phyloP scores from a whole-genome alignment of 1,140 invertebrate species.

The Oncopeltus fasciatus region DNA sequence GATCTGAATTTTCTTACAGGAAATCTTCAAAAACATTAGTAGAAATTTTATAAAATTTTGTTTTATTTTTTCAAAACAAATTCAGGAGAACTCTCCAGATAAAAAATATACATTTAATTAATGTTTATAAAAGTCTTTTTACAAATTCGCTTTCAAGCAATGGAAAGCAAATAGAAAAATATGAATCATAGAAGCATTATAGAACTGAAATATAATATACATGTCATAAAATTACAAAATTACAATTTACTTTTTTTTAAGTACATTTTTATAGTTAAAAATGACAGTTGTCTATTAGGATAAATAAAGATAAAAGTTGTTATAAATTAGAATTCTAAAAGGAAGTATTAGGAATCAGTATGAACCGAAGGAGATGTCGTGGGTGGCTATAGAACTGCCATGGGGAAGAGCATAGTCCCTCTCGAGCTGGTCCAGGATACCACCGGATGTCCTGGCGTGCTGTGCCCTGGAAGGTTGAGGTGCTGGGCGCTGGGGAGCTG shows the following conservation, averaged over 20 bases:
- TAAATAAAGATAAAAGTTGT: background rate
- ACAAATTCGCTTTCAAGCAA: background rate
- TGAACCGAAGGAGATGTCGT: slow-evolving; percentile 58
- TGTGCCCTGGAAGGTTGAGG: background rate
- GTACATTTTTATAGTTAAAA: too few species aligned
- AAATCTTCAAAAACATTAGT: too few species aligned
- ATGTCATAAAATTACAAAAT: too few species aligned
- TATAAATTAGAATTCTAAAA: background rate
- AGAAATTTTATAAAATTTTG: too few species aligned
- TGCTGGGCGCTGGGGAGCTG: slow-evolving; percentile 6
- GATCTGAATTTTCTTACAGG: too few species aligned
- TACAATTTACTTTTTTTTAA: too few species aligned
- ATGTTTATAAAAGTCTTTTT: too few species aligned
- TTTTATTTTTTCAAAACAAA: too few species aligned
- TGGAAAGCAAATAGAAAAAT: background rate
- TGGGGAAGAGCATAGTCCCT: slow-evolving; percentile 61
- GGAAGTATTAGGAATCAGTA: slow-evolving; percentile 7
- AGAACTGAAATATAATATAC: too few species aligned
- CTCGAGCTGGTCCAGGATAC: slow-evolving; percentile 64
- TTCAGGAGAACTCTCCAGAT: too few species aligned
- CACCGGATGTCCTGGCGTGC: slow-evolving; percentile 36
- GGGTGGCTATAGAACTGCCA: slow-evolving; percentile 46
- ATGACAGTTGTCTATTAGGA: background rate
- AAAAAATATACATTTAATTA: too few species aligned
- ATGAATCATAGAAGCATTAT: too few species aligned